Base-by-base conservation (phyloP, 1,140 invertebrate genomes). In the Drosophila oshimai region DNA sequence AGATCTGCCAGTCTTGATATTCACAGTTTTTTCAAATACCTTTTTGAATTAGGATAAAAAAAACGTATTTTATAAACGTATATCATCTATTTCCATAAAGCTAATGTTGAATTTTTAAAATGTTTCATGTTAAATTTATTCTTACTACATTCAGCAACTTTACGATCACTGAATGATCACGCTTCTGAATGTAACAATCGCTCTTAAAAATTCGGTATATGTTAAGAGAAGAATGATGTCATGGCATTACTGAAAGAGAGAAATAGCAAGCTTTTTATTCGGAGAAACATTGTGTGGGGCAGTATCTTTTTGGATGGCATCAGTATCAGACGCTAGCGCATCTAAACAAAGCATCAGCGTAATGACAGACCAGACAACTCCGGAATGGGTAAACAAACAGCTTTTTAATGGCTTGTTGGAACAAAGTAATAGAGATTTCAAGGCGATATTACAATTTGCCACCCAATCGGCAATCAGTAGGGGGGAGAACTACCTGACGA, bases 381-480 rank as follows among this genome's bases (percentile, higher is more conserved):
- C 90, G 44, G 18, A 75, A 17, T 93, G 92, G 92, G 58, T 93
- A 31, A 91, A 92, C 65, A 42, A 73, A 33, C 69, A 91, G 37
- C 91, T 92, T 13, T 69, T 91, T 3, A 67, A 91, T 51, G 90
- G 87, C 47, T 50, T 92, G 34, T 54, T 93, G 3, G 83, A 89
- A 28, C 51, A 90, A 3, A 45, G 45, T 31, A 68, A 73, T n/a
- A 71, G 80, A 24, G 51, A 89, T 29, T 90, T 92, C 62, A 46
- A 73, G 22, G 61, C 41, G 0, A 81, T 89, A 3, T 4, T 57
- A 22, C 71, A 54, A n/a, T 79, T 87, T 20, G 36, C 34, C 10
- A 50, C 58, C 9, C 46, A 22, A n/a, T 39, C 81, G 0, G 87
- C 87, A 6, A 75, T 71, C 28, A 78, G 54, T 4, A 39, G 64